phyloP scores from a whole-genome alignment of 2,888 invertebrate species.

The Mesoligia furuncula region DNA sequence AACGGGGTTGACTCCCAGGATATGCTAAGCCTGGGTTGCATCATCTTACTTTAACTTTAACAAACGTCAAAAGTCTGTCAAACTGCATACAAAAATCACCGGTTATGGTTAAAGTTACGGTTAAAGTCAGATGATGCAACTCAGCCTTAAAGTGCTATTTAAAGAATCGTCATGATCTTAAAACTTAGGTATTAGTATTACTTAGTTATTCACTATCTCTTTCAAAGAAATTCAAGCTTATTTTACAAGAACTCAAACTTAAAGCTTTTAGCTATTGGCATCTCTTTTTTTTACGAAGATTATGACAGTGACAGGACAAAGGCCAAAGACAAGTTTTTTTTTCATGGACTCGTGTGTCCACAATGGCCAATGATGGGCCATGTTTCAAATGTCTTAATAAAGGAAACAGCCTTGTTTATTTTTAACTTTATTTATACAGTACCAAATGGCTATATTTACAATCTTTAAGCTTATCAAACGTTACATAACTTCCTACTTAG shows the following conservation, averaged over 20 bases:
- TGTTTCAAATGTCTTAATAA: neutral
- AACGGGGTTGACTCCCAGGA: neutral
- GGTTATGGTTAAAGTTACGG: too few species aligned
- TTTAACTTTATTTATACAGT: neutral
- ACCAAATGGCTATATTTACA: slow-evolving; percentile 1
- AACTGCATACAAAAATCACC: too few species aligned
- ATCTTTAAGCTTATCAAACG: slow-evolving; percentile 41
- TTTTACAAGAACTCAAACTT: neutral
- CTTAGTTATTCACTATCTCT: neutral
- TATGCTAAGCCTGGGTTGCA: too few species aligned
- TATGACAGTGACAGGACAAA: neutral
- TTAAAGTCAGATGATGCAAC: too few species aligned
- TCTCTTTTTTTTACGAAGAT: neutral
- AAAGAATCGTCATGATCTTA: neutral
- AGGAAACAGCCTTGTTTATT: neutral
- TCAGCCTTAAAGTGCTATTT: neutral
- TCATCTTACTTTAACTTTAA: too few species aligned
- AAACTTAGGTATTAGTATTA: neutral
- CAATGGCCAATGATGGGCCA: slow-evolving; percentile 10
- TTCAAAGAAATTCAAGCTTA: neutral
- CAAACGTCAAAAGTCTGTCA: too few species aligned
- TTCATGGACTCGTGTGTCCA: neutral
- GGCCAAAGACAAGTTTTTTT: neutral
- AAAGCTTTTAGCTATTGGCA: neutral
- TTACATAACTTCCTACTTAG: slow-evolving; percentile 21